Conservation (phyloP, 2,797 vertebrate species). For the Rachycentron canadum region DNA sequence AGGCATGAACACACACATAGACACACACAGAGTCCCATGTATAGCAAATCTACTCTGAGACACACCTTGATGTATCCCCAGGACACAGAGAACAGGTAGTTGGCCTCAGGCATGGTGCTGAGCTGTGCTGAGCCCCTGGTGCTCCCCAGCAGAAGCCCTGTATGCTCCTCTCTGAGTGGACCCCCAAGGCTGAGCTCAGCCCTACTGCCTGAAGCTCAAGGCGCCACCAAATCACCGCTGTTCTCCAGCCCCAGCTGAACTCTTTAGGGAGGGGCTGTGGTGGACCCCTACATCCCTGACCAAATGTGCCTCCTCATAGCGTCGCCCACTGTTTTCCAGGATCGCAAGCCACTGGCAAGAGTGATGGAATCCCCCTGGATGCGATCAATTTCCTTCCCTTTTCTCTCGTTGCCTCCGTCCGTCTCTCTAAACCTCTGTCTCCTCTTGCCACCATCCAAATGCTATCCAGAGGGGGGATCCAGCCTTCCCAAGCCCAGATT, state of each 20-base stretch:
- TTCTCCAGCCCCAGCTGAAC: conserved; percentile 41
- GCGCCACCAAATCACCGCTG: conserved; percentile 16
- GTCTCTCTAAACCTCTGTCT: conserved; percentile 42
- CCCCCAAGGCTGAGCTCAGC: conserved; percentile 74
- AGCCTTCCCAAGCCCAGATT: conserved; percentile 57
- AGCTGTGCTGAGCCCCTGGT: conserved; percentile 83
- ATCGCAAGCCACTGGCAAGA: conserved; percentile 38
- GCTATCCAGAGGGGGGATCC: conserved; percentile 56
- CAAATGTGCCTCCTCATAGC: conserved; percentile 63
- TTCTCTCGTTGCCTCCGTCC: conserved; percentile 33
- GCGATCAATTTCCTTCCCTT: conserved; percentile 57
- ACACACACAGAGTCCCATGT: conserved; percentile 17
- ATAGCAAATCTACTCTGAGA: conserved; percentile 29
- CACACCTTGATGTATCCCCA: conserved; percentile 99
- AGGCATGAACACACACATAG: not conserved
- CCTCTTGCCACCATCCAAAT: conserved; percentile 51
- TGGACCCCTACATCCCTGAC: conserved; percentile 61
- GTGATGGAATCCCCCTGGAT: conserved; percentile 72
- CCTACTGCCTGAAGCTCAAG: conserved; percentile 57
- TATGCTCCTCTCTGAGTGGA: conserved; percentile 82
- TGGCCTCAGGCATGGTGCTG: conserved; percentile 96
- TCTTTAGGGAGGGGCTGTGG: conserved; percentile 65
- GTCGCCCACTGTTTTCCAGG: conserved; percentile 68
- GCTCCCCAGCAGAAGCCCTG: conserved; percentile 82
- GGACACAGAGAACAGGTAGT: conserved; percentile 96